Evolutionary conservation across 2,113 vertebrate species (phyloP).

Genomic region (Rhombomys opimus): DNA sequence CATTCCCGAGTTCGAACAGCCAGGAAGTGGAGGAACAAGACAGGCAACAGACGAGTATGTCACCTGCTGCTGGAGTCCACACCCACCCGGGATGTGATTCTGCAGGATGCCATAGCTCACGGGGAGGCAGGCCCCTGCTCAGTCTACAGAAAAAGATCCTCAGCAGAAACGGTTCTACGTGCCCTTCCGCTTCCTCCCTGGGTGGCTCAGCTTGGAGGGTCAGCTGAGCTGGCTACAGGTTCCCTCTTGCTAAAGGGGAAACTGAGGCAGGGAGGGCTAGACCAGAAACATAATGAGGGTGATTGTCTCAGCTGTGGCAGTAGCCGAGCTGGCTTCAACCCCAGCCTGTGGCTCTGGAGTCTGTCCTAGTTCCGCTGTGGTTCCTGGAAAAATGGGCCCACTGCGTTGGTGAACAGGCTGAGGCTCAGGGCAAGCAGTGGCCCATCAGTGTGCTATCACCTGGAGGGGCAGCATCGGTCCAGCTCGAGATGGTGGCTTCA

Average conservation of each 20-base stretch:
- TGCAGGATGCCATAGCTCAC: neutral
- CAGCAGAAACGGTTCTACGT: neutral
- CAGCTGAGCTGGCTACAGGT: neutral
- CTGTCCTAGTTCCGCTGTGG: neutral
- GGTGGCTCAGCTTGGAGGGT: neutral
- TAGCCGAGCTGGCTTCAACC: neutral
- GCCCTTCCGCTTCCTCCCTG: neutral
- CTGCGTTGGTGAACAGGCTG: too few relatives aligned
- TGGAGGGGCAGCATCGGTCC: neutral
- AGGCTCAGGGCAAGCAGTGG: neutral
- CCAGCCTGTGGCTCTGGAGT: neutral
- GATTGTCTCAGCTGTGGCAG: neutral
- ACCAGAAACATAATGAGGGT: neutral
- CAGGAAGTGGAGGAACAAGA: neutral
- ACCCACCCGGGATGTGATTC: neutral
- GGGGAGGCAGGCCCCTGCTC: neutral
- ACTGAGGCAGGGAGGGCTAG: neutral
- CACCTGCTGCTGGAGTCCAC: neutral
- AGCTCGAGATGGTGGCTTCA: too few relatives aligned
- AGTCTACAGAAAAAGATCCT: too few relatives aligned
- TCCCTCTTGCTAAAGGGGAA: neutral
- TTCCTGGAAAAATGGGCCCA: neutral
- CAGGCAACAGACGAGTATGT: neutral
- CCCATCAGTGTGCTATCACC: neutral
- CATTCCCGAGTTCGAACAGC: neutral